Conservation (phyloP, 2,797 vertebrate genomes). For the Smutsia gigantea region DNA sequence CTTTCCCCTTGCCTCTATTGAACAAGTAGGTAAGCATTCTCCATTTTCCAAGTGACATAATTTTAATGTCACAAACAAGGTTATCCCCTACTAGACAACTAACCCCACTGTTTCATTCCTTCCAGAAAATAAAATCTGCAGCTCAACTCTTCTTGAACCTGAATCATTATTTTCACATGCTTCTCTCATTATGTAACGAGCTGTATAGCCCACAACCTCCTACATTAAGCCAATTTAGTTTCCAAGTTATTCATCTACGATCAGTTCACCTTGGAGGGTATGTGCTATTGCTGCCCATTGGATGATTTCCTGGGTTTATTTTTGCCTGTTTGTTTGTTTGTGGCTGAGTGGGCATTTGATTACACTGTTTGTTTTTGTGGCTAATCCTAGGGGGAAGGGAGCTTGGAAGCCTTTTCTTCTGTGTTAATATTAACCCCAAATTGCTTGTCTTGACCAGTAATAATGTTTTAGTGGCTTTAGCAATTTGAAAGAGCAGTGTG, state of each 20-base stretch:
- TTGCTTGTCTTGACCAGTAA: conserved; percentile 43
- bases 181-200: conserved; percentile 32
- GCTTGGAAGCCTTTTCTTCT: conserved; percentile 32
- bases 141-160: neutral
- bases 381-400: neutral
- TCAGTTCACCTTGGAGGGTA: conserved; percentile 23
- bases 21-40: conserved; percentile 39
- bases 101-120: neutral
- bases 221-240: conserved; percentile 33
- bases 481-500: conserved; percentile 41
- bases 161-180: conserved; percentile 22
- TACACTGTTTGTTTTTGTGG: conserved; percentile 44
- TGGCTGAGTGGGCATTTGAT: conserved; percentile 45
- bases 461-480: neutral
- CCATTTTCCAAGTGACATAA: conserved; percentile 46
- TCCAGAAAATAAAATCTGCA: conserved; percentile 54
- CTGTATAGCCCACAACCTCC: neutral
- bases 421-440: conserved; percentile 19
- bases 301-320: conserved; percentile 28
- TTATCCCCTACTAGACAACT: neutral
- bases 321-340: conserved; percentile 52
- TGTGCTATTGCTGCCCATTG: neutral
- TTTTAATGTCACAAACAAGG: conserved; percentile 46
- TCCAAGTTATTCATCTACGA: conserved; percentile 44
- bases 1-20: conserved; percentile 24